phyloP scores from a whole-genome alignment of 2,797 vertebrate genomes.

The Scolopax rusticola region DNA sequence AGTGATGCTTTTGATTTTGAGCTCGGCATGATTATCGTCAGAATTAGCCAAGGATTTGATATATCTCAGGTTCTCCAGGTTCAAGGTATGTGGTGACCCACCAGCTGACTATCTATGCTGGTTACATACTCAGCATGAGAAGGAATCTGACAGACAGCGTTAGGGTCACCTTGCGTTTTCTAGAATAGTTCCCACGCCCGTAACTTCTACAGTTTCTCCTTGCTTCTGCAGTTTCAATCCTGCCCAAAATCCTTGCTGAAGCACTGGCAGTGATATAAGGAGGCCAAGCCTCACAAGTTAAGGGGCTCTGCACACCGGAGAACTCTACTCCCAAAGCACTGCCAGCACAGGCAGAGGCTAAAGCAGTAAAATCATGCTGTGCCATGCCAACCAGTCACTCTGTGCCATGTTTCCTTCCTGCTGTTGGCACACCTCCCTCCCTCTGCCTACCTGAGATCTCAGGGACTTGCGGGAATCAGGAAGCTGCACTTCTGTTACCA shows the following conservation, averaged over 20 bases:
- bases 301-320: neutral
- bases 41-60: conserved; percentile 92
- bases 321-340: neutral
- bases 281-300: neutral
- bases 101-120: neutral
- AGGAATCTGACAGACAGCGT: neutral
- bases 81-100: conserved; percentile 84
- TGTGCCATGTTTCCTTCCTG: neutral
- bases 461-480: neutral
- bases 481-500: neutral
- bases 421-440: neutral
- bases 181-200: neutral
- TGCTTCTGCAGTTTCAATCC: neutral
- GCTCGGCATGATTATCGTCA: conserved; percentile 88
- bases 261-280: neutral
- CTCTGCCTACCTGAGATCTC: neutral
- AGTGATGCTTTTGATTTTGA: conserved; percentile 98
- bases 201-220: neutral
- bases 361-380: neutral
- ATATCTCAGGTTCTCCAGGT: conserved; percentile 90
- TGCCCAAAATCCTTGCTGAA: neutral
- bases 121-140: neutral
- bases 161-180: neutral
- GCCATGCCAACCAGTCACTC: neutral
- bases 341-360: neutral